Percentiles rank a stretch among this genome's conserved stretches.
Evolutionary conservation across 2,797 vertebrate genomes (phyloP).

Genomic region (Dipus sagitta): DNA sequence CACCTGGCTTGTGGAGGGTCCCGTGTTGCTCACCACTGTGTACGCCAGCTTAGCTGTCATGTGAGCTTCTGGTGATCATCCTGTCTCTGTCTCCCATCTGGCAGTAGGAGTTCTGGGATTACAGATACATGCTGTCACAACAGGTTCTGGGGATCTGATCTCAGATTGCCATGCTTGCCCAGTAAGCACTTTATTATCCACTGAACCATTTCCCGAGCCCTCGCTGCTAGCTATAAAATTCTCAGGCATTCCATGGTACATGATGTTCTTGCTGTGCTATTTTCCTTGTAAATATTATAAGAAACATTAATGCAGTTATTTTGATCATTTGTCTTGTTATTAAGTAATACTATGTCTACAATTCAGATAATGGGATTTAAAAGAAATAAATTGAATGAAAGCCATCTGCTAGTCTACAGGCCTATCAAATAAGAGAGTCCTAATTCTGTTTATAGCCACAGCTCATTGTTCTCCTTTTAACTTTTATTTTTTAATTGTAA

Average conservation of each 20-base stretch:
- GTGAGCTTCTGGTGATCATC: too few relatives aligned
- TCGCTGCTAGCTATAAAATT: not conserved
- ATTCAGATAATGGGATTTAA: conserved; percentile 71
- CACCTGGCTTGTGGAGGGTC: too few relatives aligned
- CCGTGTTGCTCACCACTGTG: too few relatives aligned
- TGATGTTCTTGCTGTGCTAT: not conserved
- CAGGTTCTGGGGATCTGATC: too few relatives aligned
- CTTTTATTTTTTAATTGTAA: not conserved
- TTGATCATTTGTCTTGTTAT: conserved; percentile 66
- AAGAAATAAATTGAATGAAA: conserved; percentile 71
- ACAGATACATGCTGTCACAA: too few relatives aligned
- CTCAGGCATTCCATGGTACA: not conserved
- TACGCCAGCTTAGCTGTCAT: too few relatives aligned
- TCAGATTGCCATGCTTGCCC: too few relatives aligned
- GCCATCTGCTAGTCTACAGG: conserved; percentile 68
- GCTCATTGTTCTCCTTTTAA: conserved; percentile 12
- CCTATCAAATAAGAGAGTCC: conserved; percentile 58
- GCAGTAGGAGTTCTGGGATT: too few relatives aligned
- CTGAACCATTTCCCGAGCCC: too few relatives aligned
- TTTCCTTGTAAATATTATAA: conserved; percentile 71
- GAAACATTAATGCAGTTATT: conserved; percentile 65
- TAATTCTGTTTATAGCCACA: conserved; percentile 67
- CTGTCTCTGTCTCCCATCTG: too few relatives aligned
- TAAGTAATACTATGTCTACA: conserved; percentile 69
- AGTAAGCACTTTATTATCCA: too few relatives aligned